Base-by-base conservation (phyloP, 2,888 invertebrate genomes). In the Ceriagrion tenellum region DNA sequence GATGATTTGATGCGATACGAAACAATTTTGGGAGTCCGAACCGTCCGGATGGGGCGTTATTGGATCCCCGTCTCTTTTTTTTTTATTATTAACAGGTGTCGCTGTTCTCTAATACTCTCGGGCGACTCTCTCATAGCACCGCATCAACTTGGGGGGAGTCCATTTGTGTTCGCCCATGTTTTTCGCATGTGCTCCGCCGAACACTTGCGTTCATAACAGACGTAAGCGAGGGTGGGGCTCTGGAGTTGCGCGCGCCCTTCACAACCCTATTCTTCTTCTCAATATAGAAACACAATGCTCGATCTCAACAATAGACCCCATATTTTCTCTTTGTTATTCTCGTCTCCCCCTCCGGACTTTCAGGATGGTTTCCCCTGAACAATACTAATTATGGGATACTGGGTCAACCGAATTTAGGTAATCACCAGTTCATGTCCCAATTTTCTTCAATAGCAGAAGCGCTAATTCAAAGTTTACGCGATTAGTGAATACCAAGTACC, bases 1-100 rank as follows among this genome's bases (percentile, higher is more conserved):
- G 81, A 81, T 81, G 81, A 81, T 81, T 81, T 81, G 81, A 81
- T 81, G 81, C 81, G 81, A 81, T 81, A 81, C 30, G 81, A 81
- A 35, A 81, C 81, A 81, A 81, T 81, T 81, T 81, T 13, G 30
- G 10, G 10, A 18, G 59, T 26, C 26, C 12, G 10, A 81, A n/a
- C 26, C 0, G 12, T 8, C 12, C 13, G 10, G 26, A 81, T 26
- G 10, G 74, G 30, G 81, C 35, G 81, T 81, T 81, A 30, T 81
- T 81, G 81, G 35, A 26, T 81, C 13, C n/a, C n/a, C 81, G n/a
- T 81, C 81, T 81, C 81, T 81, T 35, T 81, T n/a, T n/a, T n/a
- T n/a, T n/a, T n/a, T n/a, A n/a, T n/a, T n/a, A n/a, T n/a, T 81
- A 35, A 81, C 81, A 35, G 30, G 81, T 13, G 30, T 81, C 13